Base-by-base conservation (phyloP, 2,888 invertebrate genomes). In the Agelastica alni region DNA sequence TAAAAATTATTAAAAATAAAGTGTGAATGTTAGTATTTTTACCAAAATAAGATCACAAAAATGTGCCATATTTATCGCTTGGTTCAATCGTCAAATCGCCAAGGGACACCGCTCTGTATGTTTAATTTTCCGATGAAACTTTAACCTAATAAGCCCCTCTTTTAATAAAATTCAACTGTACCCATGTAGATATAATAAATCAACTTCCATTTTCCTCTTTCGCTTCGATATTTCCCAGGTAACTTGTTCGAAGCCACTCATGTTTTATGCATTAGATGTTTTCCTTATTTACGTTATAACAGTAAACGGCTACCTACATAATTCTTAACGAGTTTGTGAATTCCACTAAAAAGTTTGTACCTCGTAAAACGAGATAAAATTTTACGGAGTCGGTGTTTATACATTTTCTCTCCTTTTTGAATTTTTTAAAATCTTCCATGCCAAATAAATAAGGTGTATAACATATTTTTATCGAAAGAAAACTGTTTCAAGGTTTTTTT, bases 241-340 rank as follows among this genome's bases (percentile, higher is more conserved):
- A 48, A 49, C 44, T 54, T 43, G 54, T 54, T 54, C 59, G 49
- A 55, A 57, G 58, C 58, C 53, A 53, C 65, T 75, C 74, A 76
- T 77, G 74, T 72, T 75, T 76, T 70, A 77, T 77, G 74, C 75
- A 77, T 75, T 68, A 68, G 70, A 71, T 73, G 74, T 74, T 75
- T 75, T 72, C 73, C 73, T 75, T 74, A 74, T 73, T 75, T 75
- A 74, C 72, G 72, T 71, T 74, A 63, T 71, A 73, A 68, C 69
- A 67, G 71, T 70, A 72, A 75, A 75, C 71, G 70, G 70, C 70
- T 70, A 71, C 72, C 70, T 70, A 74, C 49, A 49, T 49, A 49
- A 49, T 75, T 75, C 72, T 67, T 68, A 62, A 59, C 52, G 55
- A 59, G 51, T 59, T 56, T 39, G 45, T 46, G 52, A 52, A 56